These are phyloP conservation scores for Dermolepida albohirtum DNA, from an alignment of 2,888 invertebrate genomes.

Conservation along the genomic window DNA sequence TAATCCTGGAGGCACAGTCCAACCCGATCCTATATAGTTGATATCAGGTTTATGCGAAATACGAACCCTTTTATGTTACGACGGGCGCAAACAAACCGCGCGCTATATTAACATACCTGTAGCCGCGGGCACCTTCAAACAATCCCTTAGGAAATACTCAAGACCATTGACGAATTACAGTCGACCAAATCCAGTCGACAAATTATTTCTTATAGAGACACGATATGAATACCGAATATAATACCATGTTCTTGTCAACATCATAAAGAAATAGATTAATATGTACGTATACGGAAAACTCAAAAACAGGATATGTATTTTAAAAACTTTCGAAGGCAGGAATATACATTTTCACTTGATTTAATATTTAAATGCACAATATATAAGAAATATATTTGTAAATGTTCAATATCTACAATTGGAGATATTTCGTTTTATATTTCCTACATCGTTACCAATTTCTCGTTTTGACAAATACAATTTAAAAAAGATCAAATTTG, in stretches of 20 bases:
- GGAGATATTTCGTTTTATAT: no score
- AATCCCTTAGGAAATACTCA: slow-evolving; percentile 47
- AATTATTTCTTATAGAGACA: slow-evolving; percentile 32
- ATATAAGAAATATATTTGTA: no score
- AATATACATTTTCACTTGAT: no score
- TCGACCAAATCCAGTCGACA: slow-evolving; percentile 36
- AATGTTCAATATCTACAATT: no score
- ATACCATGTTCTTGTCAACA: not conserved
- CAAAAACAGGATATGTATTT: no score
- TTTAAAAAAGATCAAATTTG: no score
- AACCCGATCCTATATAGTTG: slow-evolving; percentile 54
- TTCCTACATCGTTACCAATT: no score
- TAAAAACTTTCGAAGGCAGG: no score
- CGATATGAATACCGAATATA: not conserved
- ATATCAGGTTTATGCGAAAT: slow-evolving; percentile 60
- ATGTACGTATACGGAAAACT: no score
- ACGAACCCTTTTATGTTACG: slow-evolving; percentile 59
- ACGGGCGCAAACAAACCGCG: slow-evolving; percentile 56
- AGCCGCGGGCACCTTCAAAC: slow-evolving; percentile 49
- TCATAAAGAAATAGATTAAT: no score
- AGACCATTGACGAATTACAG: slow-evolving; percentile 41
- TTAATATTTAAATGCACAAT: no score
- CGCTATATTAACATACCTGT: slow-evolving; percentile 53
- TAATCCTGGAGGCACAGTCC: slow-evolving; percentile 59
- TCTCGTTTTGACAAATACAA: no score